Evolutionary conservation across 2,113 vertebrate species (phyloP).

Genomic region (Pelusios castaneus): DNA sequence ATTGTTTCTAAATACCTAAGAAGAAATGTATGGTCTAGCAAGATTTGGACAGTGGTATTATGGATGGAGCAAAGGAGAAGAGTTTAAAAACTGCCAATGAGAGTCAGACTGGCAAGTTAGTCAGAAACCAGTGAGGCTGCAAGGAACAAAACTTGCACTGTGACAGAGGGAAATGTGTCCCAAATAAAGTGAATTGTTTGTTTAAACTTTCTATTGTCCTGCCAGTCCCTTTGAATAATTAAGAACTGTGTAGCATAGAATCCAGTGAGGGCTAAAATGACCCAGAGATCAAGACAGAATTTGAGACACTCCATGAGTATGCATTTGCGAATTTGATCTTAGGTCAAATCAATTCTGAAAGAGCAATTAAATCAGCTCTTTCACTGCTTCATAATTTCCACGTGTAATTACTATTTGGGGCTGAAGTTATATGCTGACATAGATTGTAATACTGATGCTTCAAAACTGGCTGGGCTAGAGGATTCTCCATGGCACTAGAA

Average conservation of each 20-base stretch:
- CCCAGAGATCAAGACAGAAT: background rate
- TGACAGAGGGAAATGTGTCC: background rate
- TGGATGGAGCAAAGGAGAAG: background rate
- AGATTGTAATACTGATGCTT: background rate
- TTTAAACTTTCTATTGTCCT: background rate
- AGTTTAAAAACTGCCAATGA: background rate
- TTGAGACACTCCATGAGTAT: background rate
- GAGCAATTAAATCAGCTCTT: background rate
- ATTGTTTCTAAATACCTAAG: constrained; percentile 7
- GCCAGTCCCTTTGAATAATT: background rate
- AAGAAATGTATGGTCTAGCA: background rate
- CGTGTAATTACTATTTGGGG: background rate
- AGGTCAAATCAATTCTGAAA: background rate
- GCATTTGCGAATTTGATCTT: background rate
- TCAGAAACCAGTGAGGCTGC: background rate
- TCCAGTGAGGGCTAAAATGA: background rate
- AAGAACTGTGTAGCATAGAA: background rate
- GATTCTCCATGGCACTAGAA: background rate
- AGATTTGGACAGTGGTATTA: background rate
- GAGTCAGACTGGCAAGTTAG: background rate
- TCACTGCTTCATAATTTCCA: background rate
- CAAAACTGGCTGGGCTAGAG: background rate
- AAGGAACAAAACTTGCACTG: background rate
- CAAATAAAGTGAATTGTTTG: background rate
- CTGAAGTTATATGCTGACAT: background rate